phyloP scores from a whole-genome alignment of 2,888 invertebrate genomes.

The Himalopsyche japonica region DNA sequence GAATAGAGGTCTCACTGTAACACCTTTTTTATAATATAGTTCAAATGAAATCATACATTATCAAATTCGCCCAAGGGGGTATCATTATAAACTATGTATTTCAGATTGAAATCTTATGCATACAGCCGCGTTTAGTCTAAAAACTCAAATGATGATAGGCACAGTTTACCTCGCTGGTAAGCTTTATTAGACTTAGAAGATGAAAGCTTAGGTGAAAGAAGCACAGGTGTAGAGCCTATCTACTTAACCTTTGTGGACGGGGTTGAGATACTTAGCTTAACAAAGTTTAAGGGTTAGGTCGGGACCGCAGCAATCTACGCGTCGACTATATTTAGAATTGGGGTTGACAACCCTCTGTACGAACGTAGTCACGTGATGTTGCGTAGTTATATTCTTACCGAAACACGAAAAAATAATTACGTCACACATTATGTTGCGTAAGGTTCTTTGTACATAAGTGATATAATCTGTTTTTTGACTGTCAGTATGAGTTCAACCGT shows the following conservation, averaged over 20 bases:
- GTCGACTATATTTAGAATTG: neutral
- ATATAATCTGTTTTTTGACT: neutral
- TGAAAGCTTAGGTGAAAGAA: neutral
- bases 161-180: neutral
- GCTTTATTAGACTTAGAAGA: neutral
- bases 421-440: neutral
- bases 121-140: too few relatives aligned
- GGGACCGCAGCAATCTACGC: neutral
- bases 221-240: neutral
- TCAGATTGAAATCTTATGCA: neutral
- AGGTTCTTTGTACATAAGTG: neutral
- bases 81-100: neutral
- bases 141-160: neutral
- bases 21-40: too few relatives aligned
- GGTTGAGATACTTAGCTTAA: neutral
- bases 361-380: too few relatives aligned
- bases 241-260: neutral
- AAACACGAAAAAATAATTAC: neutral
- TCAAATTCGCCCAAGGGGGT: neutral
- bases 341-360: neutral
- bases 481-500: neutral
- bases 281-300: neutral
- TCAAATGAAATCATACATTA: too few relatives aligned
- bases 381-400: neutral
- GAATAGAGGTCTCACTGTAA: too few relatives aligned